Evolutionary conservation across 2,888 invertebrate genomes (phyloP).

Genomic region (Myopa tessellatipennis): DNA sequence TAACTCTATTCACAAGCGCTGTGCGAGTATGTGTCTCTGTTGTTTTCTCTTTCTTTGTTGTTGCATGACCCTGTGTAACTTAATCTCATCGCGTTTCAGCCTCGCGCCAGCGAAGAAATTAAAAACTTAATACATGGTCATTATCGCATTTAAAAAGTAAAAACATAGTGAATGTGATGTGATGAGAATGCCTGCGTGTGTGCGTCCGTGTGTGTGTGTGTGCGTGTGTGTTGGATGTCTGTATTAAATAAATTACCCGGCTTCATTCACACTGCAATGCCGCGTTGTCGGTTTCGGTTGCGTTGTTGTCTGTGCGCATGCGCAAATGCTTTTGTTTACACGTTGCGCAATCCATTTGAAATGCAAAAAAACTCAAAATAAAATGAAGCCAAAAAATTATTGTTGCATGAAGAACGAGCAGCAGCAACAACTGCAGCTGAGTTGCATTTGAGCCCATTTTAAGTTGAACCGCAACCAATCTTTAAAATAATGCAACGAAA

Average conservation of each 20-base stretch:
- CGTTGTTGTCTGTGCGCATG: conserved; percentile 17
- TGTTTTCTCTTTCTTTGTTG: not conserved
- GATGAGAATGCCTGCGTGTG: not conserved
- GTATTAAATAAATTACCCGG: not conserved
- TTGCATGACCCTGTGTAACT: conserved; percentile 35
- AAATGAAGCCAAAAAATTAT: conserved; percentile 22
- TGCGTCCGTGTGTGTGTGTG: conserved; percentile 17
- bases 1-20: not conserved
- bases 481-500: not conserved
- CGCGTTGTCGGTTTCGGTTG: not conserved
- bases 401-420: conserved; percentile 33
- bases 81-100: conserved; percentile 9
- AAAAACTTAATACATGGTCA: conserved; percentile 37
- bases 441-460: not conserved
- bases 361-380: conserved; percentile 22
- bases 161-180: conserved; percentile 10
- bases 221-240: not conserved
- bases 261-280: not conserved
- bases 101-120: conserved; percentile 27
- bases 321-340: conserved; percentile 5
- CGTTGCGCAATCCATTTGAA: conserved; percentile 29
- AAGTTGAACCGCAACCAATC: conserved; percentile 15
- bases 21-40: not conserved
- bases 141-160: conserved; percentile 36
- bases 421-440: not conserved